A percentile compares a stretch with the other conserved stretches of the same genome.
These are phyloP conservation scores for Amiota mariae DNA, from an alignment of 2,888 invertebrate genomes.

Conservation along the genomic window DNA sequence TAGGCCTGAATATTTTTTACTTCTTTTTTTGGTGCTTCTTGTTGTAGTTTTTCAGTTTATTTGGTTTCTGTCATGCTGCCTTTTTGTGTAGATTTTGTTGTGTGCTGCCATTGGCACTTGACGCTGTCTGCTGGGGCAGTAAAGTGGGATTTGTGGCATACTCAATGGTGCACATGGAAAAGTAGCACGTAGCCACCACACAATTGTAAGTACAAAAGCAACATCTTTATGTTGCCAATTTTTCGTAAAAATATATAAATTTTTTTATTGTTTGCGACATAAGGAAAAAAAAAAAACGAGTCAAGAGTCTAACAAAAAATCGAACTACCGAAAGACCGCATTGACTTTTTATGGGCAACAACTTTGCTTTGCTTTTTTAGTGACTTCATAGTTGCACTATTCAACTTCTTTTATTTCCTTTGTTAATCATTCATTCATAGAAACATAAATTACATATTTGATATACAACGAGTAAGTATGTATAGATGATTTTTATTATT, in stretches of 20 bases:
- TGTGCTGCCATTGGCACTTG: conserved; percentile 24
- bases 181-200: not conserved
- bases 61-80: not conserved
- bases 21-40: not conserved
- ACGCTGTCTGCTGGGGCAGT: not conserved
- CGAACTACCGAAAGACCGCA: not conserved
- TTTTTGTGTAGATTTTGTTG: not conserved
- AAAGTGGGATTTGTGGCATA: conserved; percentile 8
- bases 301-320: not conserved
- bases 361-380: conserved; percentile 16
- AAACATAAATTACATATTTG: no score
- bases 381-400: not conserved
- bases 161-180: not conserved
- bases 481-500: no score
- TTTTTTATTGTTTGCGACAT: conserved; percentile 7
- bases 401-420: no score
- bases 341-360: conserved; percentile 24
- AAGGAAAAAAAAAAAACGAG: not conserved
- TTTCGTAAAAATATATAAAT: not conserved
- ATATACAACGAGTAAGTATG: no score
- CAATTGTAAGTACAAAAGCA: not conserved
- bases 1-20: conserved; percentile 15
- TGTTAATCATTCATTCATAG: no score
- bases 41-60: not conserved
- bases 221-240: conserved; percentile 16